Evolutionary conservation across 92 coral and sea anemone genomes (phyloP), one percentile per base, ranked within the genome.

Genomic region (Palythoa caribaeorum): DNA sequence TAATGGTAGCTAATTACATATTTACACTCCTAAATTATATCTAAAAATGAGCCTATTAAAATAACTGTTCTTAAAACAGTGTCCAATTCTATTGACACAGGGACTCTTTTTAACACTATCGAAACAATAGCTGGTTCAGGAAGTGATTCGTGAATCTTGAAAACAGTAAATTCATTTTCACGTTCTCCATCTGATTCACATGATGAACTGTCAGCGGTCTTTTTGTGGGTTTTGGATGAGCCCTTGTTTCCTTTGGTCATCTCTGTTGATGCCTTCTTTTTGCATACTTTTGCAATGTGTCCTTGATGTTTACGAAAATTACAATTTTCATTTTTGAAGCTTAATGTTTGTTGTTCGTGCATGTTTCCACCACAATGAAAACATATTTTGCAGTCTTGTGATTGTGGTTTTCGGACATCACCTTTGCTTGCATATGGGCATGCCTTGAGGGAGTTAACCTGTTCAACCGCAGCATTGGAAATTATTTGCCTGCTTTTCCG

Each of bases 341-440:
- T 57, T n/a, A 84, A 83, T 8, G 62, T 83, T 57, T 57, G 55
- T 69, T 73, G 85, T 76, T 35, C 69, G 38, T 89, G 89, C 70
- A 1, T 62, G 73, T 76, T 77, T 21, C 89, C 89, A 63, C 92
- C 92, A 89, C 92, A 84, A 55, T 81, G 48, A 48, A 76, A 84
- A 83, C 84, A 88, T 2, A 66, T 80, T 79, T 80, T 68, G 74
- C 53, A 28, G 28, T 15, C 73, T 20, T 80, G 35, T 54, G 12
- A 7, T 17, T 79, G 55, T 57, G 55, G 20, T 79, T 63, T 50
- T 79, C 15, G 40, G 84, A 5, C 85, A 73, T 59, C 55, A 63
- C 85, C 70, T 36, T 79, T 79, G 13, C 73, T 36, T 37, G 36
- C 35, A 65, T 80, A 35, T 20, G 53, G 85, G 47, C 73, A 28